phyloP scores from a whole-genome alignment of 2,797 vertebrate genomes.

The Emys orbicularis region DNA sequence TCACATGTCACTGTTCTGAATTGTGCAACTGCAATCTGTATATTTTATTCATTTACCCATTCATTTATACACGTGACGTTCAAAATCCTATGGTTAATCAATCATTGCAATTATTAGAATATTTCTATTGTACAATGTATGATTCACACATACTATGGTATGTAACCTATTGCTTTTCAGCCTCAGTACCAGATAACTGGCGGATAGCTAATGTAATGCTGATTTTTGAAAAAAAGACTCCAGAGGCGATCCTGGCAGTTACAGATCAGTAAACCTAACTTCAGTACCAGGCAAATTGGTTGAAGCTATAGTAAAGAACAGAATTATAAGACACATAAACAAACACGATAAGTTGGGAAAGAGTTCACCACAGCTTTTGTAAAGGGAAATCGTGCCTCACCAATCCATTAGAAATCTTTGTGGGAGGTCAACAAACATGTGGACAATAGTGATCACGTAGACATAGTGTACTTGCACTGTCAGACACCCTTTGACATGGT shows the following conservation, averaged over 20 bases:
- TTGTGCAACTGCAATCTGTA: conserved; percentile 61
- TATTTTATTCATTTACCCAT: conserved; percentile 73
- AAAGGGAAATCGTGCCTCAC: no score
- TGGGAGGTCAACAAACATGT: no score
- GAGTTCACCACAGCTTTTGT: no score
- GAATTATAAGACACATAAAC: neutral
- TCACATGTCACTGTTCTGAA: conserved; percentile 60
- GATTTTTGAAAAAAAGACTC: neutral
- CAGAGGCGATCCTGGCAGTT: neutral
- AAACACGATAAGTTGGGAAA: neutral
- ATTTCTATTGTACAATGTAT: conserved; percentile 53
- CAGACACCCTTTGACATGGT: no score
- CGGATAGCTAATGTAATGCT: neutral
- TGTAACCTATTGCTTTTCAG: neutral
- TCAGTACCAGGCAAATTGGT: neutral
- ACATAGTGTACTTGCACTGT: no score
- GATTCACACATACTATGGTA: neutral
- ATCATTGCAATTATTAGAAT: conserved; percentile 45
- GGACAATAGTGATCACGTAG: no score
- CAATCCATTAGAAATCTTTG: no score
- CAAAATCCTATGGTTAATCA: conserved; percentile 55
- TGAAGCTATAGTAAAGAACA: neutral
- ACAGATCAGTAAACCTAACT: neutral
- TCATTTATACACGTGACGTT: conserved; percentile 58
- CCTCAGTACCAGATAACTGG: neutral